These are phyloP conservation scores for Aphis craccivora DNA, from an alignment of 1,140 invertebrate genomes.

Conservation along the genomic window DNA sequence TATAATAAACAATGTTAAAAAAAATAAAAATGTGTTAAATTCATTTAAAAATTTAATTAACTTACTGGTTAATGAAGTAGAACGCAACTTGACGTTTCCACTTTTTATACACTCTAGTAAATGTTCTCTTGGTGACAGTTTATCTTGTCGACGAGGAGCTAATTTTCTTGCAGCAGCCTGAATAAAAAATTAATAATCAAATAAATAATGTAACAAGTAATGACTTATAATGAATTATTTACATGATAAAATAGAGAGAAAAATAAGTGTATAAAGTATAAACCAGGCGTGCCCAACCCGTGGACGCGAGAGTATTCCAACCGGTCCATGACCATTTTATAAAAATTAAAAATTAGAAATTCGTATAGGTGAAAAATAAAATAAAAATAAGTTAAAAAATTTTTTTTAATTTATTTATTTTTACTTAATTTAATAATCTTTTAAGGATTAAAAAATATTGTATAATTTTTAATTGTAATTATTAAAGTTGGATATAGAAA, in stretches of 20 bases:
- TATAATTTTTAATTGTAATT: too few species aligned
- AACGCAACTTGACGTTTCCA: constrained; percentile 74
- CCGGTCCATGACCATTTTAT: too few species aligned
- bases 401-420: too few species aligned
- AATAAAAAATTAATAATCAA: not conserved
- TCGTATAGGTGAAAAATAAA: too few species aligned
- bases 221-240: constrained; percentile 30
- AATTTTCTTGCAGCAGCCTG: constrained; percentile 89
- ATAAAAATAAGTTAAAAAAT: too few species aligned
- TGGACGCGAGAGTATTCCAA: too few species aligned
- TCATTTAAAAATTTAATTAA: not conserved
- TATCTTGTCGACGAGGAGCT: constrained; percentile 72
- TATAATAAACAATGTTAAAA: not conserved
- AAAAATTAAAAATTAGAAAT: too few species aligned
- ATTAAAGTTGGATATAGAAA: too few species aligned
- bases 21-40: not conserved
- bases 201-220: not conserved
- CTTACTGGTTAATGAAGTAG: constrained; percentile 63
- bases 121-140: constrained; percentile 81
- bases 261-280: not conserved
- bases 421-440: too few species aligned
- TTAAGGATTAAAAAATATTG: too few species aligned
- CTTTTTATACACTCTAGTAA: constrained; percentile 88
- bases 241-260: not conserved
- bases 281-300: too few species aligned